phyloP scores from a whole-genome alignment of 2,888 invertebrate species.

The Brachyptera risi region DNA sequence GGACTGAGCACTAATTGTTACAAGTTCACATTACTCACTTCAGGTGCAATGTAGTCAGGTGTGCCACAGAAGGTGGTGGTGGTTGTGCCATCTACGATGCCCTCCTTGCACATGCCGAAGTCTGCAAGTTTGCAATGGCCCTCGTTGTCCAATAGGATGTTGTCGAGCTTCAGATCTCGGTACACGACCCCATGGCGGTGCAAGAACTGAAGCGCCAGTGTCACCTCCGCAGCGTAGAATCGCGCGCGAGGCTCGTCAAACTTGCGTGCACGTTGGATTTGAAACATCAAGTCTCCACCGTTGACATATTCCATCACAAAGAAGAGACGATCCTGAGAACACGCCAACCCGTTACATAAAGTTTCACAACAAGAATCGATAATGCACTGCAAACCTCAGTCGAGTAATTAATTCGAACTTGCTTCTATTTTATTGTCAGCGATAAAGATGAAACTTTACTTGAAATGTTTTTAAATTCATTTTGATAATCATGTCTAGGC shows the following conservation, averaged over 20 bases:
- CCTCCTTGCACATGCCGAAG: constrained; percentile 99
- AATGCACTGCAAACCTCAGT: too few species aligned
- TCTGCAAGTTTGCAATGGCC: constrained; percentile 93
- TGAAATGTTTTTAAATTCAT: not conserved
- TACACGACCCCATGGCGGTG: constrained; percentile 97
- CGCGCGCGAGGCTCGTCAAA: constrained; percentile 94
- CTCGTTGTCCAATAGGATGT: constrained; percentile 93
- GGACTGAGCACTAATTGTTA: too few species aligned
- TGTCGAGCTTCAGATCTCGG: constrained; percentile 97
- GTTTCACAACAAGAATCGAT: not conserved
- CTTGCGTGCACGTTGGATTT: constrained; percentile 96
- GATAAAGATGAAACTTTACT: not conserved
- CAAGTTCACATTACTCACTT: too few species aligned
- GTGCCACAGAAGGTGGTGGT: constrained; percentile 99
- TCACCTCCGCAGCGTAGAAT: constrained; percentile 98
- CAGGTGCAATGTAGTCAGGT: constrained; percentile 98
- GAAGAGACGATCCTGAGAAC: constrained; percentile 76
- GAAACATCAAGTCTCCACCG: constrained; percentile 98
- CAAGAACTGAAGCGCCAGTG: constrained; percentile 93
- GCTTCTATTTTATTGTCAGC: too few species aligned
- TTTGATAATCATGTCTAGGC: too few species aligned
- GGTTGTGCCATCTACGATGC: constrained; percentile 80
- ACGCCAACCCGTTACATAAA: not conserved
- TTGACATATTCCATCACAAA: constrained; percentile 99
- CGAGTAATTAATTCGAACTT: too few species aligned